Base-by-base conservation (phyloP, 2,888 invertebrate species). In the Drosophila austrosaltans region DNA sequence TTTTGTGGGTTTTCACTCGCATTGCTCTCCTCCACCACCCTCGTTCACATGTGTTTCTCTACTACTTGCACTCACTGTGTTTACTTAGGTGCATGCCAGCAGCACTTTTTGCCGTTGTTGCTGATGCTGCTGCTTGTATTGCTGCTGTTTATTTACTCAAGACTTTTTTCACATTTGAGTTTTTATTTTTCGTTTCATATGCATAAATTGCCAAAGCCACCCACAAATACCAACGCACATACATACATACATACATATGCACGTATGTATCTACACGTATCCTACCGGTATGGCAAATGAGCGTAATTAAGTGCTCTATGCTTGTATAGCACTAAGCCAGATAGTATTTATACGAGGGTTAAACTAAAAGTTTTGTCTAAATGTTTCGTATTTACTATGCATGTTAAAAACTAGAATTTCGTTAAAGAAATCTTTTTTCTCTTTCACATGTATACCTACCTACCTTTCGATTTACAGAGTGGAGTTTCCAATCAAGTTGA, bases 71-170 rank as follows among this genome's bases (percentile, higher is more conserved):
- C 59, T 66, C 28, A 67, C 66, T 70, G 65, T 86, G 79, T 82
- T 82, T 82, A 79, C 82, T 79, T 81, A 82, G 87, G 79, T 82
- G 85, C 82, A 77, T 73, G 83, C 83, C 86, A 65, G 88, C 83
- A 83, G 83, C 83, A 87, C 88, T 83, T 85, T 74, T 69, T 73
- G 56, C 71, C 56, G 56, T 72, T 39, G 70, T 56, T 30, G 30
- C 30, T 30, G 30, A 30, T 62, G 60, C 63, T 58, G 40, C 71
- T 64, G 59, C 16, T 16, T 16, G 16, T 16, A 16, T 58, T 64
- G 25, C n/a, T 82, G 76, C 88, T 87, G 88, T 83, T 83, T 83
- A 83, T 83, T 83, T 83, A 87, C 88, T 77, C 69, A 87, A 67
- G 78, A 73, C 86, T 83, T 85, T 82, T 87, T 87, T 78, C 63